phyloP scores from a whole-genome alignment of 2,113 vertebrate species.

The Rhegmatorhina hoffmannsi region DNA sequence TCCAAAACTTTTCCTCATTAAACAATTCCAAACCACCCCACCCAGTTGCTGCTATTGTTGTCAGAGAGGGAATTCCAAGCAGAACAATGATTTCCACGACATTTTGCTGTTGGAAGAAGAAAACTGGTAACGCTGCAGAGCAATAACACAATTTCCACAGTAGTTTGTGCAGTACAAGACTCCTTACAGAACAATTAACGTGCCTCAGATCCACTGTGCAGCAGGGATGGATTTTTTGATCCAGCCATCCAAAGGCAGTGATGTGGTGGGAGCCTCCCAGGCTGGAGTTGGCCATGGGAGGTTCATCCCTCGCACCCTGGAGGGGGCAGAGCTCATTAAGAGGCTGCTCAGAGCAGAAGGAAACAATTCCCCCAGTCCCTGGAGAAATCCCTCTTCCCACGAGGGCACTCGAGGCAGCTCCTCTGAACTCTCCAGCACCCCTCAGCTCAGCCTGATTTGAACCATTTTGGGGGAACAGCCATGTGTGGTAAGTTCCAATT shows the following conservation, averaged over 20 bases:
- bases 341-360: conserved; percentile 6
- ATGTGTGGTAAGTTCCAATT: not conserved
- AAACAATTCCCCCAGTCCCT: conserved; percentile 23
- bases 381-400: conserved; percentile 28
- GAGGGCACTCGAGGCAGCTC: not conserved
- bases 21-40: conserved; percentile 29
- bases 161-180: not conserved
- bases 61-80: conserved; percentile 50
- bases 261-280: conserved; percentile 31
- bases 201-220: not conserved
- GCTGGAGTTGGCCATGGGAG: not conserved
- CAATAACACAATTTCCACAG: not conserved
- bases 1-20: not conserved
- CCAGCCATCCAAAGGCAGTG: not conserved
- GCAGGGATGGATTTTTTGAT: not conserved
- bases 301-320: conserved; percentile 10
- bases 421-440: not conserved
- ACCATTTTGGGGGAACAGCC: not conserved
- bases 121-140: not conserved
- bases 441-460: rapidly evolving
- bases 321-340: conserved; percentile 19
- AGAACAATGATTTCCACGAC: not conserved
- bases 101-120: not conserved
- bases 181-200: not conserved
- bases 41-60: conserved; percentile 34